phyloP scores from a whole-genome alignment of 2,113 vertebrate genomes.

The Eulemur rufifrons region DNA sequence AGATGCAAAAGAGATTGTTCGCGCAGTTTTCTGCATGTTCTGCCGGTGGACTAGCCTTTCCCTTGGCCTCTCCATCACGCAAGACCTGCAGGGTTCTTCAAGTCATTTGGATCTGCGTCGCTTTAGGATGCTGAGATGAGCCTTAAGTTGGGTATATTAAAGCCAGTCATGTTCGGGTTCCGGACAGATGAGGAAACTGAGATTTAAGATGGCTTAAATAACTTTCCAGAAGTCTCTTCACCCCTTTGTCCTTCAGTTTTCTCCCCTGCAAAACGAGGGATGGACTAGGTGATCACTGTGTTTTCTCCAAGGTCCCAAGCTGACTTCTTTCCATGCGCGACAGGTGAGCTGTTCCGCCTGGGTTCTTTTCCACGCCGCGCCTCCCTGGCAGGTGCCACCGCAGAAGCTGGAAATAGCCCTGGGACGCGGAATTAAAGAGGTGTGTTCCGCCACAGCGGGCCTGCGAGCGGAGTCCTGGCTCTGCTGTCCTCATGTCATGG shows the following conservation, averaged over 20 bases:
- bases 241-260: background rate
- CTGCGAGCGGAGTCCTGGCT: background rate
- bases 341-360: background rate
- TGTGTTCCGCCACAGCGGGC: background rate
- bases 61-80: background rate
- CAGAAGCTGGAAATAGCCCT: background rate
- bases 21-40: background rate
- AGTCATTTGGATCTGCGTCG: background rate
- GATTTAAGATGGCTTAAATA: background rate
- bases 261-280: background rate
- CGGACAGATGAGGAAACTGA: background rate
- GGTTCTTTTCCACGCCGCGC: background rate
- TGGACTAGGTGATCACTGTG: rapidly evolving
- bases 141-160: background rate
- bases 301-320: background rate
- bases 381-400: background rate
- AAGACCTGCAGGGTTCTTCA: background rate
- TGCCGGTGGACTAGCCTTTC: background rate
- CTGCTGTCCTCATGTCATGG: background rate
- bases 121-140: background rate
- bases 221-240: background rate
- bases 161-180: background rate
- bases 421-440: background rate
- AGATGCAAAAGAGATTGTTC: background rate
- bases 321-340: background rate